Base-by-base conservation (phyloP, 2,888 invertebrate species). In the Pristionchus mayeri region DNA sequence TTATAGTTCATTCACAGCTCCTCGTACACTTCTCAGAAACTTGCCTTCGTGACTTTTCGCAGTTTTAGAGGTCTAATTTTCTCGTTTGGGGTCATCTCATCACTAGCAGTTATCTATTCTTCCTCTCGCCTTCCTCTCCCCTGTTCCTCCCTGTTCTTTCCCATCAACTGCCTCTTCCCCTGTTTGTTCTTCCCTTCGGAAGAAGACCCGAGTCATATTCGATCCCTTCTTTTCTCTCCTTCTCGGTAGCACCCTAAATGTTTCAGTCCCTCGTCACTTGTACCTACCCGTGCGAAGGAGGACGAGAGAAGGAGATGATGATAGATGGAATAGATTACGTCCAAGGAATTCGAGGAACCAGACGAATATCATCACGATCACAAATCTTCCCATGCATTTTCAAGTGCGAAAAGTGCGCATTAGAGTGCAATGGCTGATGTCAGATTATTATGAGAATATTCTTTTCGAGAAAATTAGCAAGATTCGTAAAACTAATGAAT, bases 131-230 rank as follows among this genome's bases (percentile, higher is more conserved):
- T 60, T 30, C 24, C 27, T 57, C 24, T 57, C 7, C n/a, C 24
- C 24, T 57, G 6, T 2, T 9, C 2, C n/a, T 24, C 30, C 30
- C 30, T 16, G 16, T 16, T 60, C 30, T 40, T 21, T n/a, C 37
- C 18, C 63, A 9, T 44, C 44, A 44, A 44, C 6, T 44, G 44
- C 7, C n/a, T n/a, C 18, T 30, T 13, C 30, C 67, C 21, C 67
- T 67, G 67, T 67, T 67, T 67, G 67, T 67, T 67, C 67, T 37
- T 4, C 21, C 21, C 21, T 13, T 44, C 44, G 13, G 7, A 44
- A 60, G 60, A 13, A 60, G 60, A 60, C 27, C 27, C 67, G 34
- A 67, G 37, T 67, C 67, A 67, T 67, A 67, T 37, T 67, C 67
- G 67, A 67, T 67, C 67, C 30, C 24, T 60, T 18, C 44, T 44